phyloP scores from a whole-genome alignment of 2,797 vertebrate species.

The Dallia pectoralis region DNA sequence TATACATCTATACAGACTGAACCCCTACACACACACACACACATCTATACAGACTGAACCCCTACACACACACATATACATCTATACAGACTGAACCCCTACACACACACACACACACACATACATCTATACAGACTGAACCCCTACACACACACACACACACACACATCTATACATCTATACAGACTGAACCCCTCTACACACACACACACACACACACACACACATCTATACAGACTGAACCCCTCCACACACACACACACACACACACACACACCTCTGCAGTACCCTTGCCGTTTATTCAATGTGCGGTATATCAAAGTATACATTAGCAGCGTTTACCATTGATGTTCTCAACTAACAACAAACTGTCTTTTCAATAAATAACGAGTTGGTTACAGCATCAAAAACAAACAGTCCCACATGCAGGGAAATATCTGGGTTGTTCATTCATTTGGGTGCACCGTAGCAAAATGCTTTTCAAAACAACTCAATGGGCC shows the following conservation, averaged over 20 bases:
- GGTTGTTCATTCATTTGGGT: not conserved
- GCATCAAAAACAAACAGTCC: constrained; percentile 18
- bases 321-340: not conserved
- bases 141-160: constrained; percentile 7
- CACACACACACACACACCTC: no score
- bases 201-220: constrained; percentile 1
- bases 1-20: no score
- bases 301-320: not conserved
- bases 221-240: not conserved
- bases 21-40: no score
- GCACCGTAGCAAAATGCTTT: not conserved
- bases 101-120: not conserved
- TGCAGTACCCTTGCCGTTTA: not conserved
- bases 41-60: no score
- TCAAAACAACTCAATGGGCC: not conserved
- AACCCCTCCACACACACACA: no score
- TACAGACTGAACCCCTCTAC: no score
- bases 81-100: not conserved
- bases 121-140: constrained; percentile 1
- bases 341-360: constrained; percentile 6
- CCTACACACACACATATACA: constrained; percentile 6
- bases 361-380: constrained; percentile 34
- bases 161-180: not conserved
- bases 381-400: constrained; percentile 34
- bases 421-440: not conserved